Evolutionary conservation across 1,140 invertebrate genomes (phyloP).

Genomic region (Vollenhovia emeryi): DNA sequence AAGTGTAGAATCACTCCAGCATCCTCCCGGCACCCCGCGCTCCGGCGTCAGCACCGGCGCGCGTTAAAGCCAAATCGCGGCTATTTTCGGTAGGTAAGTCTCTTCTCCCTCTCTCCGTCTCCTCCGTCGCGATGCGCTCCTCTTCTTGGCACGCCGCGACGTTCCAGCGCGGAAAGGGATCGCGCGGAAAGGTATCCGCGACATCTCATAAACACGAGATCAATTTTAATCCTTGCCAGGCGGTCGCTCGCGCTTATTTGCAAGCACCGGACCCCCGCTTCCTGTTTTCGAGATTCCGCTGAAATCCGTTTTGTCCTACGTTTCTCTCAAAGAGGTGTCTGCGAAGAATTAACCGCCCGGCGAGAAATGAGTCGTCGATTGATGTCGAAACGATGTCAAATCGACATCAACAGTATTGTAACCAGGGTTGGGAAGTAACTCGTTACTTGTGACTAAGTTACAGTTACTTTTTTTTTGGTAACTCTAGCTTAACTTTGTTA

Average conservation of each 20-base stretch:
- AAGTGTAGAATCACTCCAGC: too few relatives aligned
- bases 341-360: slow-evolving; percentile 15
- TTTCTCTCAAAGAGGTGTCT: neutral
- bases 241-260: slow-evolving; percentile 77
- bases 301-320: neutral
- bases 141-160: slow-evolving; percentile 22
- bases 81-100: slow-evolving; percentile 79
- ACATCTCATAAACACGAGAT: slow-evolving; percentile 83
- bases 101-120: neutral
- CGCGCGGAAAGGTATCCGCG: slow-evolving; percentile 75
- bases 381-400: too few relatives aligned
- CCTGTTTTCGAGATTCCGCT: slow-evolving; percentile 40
- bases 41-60: neutral
- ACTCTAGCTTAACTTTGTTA: too few relatives aligned
- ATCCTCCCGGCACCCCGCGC: neutral
- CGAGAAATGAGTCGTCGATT: too few relatives aligned
- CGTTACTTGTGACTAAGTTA: too few relatives aligned
- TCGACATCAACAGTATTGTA: too few relatives aligned
- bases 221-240: slow-evolving; percentile 79
- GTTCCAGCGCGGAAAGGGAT: slow-evolving; percentile 45
- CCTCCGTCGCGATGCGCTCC: slow-evolving; percentile 21
- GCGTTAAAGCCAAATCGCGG: slow-evolving; percentile 68
- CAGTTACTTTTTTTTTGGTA: too few relatives aligned
- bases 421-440: too few relatives aligned
- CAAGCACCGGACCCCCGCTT: slow-evolving; percentile 70